These are phyloP conservation scores for Metacarcinus magister DNA, from an alignment of 2,888 invertebrate genomes.

Conservation along the genomic window DNA sequence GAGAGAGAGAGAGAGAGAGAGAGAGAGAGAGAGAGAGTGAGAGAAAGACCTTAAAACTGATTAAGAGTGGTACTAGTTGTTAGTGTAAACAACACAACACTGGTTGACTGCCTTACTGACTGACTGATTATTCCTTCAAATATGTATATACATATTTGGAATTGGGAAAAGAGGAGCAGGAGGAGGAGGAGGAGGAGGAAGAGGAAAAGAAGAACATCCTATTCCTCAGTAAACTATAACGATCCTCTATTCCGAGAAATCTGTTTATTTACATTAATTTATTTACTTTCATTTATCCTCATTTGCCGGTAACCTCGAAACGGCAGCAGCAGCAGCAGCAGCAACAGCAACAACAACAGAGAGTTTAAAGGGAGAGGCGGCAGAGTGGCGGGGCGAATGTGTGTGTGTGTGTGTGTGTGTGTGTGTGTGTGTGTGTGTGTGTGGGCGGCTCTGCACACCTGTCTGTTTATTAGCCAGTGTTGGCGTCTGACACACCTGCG, in stretches of 20 bases:
- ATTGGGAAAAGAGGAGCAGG: background rate
- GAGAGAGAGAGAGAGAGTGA: conserved; percentile 36
- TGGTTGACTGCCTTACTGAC: background rate
- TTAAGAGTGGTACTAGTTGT: too few relatives aligned
- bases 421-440: too few relatives aligned
- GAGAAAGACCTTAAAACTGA: too few relatives aligned
- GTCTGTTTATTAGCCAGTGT: background rate
- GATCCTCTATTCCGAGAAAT: background rate
- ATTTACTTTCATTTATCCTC: background rate
- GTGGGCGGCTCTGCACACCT: background rate
- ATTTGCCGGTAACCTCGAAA: background rate
- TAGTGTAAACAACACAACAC: too few relatives aligned
- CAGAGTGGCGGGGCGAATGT: background rate
- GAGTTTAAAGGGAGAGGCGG: conserved; percentile 13
- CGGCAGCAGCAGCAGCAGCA: background rate
- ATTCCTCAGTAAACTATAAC: background rate
- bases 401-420: background rate
- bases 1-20: too few relatives aligned
- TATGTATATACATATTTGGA: background rate
- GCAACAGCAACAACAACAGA: background rate
- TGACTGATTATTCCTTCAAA: background rate
- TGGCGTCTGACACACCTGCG: background rate
- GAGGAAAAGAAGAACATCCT: background rate
- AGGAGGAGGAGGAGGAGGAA: background rate
- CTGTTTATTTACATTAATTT: background rate